Evolutionary conservation across 2,888 invertebrate genomes (phyloP).

Genomic region (Balanococcus diminutus): DNA sequence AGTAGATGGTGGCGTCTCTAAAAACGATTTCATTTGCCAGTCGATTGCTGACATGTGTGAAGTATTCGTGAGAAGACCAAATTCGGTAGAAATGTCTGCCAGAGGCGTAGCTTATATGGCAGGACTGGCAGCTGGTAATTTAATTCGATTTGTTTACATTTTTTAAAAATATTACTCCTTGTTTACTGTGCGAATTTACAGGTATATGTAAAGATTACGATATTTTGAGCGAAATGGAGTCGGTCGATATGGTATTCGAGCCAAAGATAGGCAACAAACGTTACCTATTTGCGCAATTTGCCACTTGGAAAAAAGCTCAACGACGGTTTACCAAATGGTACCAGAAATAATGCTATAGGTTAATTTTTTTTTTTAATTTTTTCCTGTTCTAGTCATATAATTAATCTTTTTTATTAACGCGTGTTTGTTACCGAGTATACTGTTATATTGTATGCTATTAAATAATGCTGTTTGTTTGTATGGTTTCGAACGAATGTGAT

Average conservation of each 20-base stretch:
- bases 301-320: conserved; percentile 17
- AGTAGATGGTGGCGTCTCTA: conserved; percentile 95
- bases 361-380: background rate
- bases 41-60: conserved; percentile 82
- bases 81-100: conserved; percentile 79
- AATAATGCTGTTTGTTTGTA: conserved; percentile 20
- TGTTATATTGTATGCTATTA: background rate
- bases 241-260: background rate
- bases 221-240: conserved; percentile 1
- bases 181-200: background rate
- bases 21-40: conserved; percentile 90
- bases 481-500: background rate
- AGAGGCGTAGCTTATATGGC: conserved; percentile 86
- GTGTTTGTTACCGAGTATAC: background rate
- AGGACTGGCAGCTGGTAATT: conserved; percentile 75
- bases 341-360: background rate
- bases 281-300: background rate
- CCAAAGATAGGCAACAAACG: background rate
- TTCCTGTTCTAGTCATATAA: background rate
- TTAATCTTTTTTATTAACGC: background rate
- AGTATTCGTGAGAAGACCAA: conserved; percentile 75
- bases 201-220: background rate
- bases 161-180: too few species aligned
- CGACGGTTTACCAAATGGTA: conserved; percentile 9
- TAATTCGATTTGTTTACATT: background rate